Percentiles rank a stretch among this genome's conserved stretches.
phyloP scores from a whole-genome alignment of 2,797 vertebrate genomes.

The Trichosurus vulpecula region DNA sequence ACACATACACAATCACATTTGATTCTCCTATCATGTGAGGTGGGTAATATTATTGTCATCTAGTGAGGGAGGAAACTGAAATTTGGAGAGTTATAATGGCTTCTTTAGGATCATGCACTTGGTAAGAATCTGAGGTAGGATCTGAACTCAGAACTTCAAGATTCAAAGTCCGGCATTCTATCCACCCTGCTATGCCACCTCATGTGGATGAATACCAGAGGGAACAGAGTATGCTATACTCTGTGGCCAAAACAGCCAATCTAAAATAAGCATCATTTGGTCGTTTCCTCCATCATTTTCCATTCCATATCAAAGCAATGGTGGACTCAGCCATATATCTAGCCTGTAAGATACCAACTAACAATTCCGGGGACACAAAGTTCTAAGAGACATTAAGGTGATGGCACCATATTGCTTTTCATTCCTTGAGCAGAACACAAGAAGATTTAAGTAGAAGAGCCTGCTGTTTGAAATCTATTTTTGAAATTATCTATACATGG shows the following conservation, averaged over 20 bases:
- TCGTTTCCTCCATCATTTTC: slow-evolving; percentile 31
- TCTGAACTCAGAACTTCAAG: neutral
- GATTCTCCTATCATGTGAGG: neutral
- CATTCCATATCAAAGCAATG: slow-evolving; percentile 27
- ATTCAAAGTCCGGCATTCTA: neutral
- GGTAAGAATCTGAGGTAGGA: no score
- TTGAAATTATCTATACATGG: slow-evolving; percentile 25
- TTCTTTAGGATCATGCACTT: neutral
- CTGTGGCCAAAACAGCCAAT: slow-evolving; percentile 24
- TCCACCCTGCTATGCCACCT: neutral
- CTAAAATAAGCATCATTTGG: slow-evolving; percentile 28
- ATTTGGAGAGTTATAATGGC: neutral
- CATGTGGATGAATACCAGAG: neutral
- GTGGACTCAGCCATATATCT: slow-evolving; percentile 49
- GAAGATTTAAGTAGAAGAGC: slow-evolving; percentile 29
- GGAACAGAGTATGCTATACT: neutral
- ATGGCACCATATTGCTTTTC: slow-evolving; percentile 30
- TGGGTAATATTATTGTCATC: neutral
- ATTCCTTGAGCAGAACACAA: slow-evolving; percentile 43
- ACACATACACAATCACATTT: neutral
- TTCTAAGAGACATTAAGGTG: slow-evolving; percentile 46
- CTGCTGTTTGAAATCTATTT: slow-evolving; percentile 13
- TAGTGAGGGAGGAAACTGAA: neutral
- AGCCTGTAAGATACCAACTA: slow-evolving; percentile 61
- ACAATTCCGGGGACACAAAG: slow-evolving; percentile 59